phyloP scores from a whole-genome alignment of 2,113 vertebrate genomes.

The Caloenas nicobarica region DNA sequence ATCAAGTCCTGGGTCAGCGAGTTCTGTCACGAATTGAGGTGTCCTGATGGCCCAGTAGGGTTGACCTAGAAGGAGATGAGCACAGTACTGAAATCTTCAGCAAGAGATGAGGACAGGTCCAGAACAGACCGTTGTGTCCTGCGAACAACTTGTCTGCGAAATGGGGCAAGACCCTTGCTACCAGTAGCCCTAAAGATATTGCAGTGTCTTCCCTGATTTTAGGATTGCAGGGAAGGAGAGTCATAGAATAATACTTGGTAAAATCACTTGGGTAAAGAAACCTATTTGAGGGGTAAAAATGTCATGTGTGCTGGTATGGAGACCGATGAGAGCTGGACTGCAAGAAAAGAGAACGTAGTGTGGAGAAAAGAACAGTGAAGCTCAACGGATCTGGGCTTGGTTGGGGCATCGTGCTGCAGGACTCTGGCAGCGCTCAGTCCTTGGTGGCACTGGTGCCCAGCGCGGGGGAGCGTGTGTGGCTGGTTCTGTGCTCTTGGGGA shows the following conservation, averaged over 20 bases:
- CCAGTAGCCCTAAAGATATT: neutral
- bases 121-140: neutral
- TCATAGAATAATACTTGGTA: neutral
- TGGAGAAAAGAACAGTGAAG: neutral
- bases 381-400: neutral
- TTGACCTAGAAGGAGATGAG: neutral
- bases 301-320: neutral
- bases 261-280: neutral
- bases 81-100: neutral
- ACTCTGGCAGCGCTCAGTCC: neutral
- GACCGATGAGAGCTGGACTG: neutral
- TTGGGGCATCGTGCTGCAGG: neutral
- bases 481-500: neutral
- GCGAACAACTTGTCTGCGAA: neutral
- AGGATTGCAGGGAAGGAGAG: neutral
- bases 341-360: neutral
- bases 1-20: neutral
- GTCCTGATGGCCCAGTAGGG: neutral
- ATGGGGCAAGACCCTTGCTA: neutral
- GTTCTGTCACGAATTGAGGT: neutral
- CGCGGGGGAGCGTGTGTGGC: too few species aligned
- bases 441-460: too few species aligned
- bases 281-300: neutral
- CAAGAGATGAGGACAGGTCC: neutral
- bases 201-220: neutral